Evolutionary conservation across 2,113 vertebrate species (phyloP).

Genomic region (Tragulus kanchil): DNA sequence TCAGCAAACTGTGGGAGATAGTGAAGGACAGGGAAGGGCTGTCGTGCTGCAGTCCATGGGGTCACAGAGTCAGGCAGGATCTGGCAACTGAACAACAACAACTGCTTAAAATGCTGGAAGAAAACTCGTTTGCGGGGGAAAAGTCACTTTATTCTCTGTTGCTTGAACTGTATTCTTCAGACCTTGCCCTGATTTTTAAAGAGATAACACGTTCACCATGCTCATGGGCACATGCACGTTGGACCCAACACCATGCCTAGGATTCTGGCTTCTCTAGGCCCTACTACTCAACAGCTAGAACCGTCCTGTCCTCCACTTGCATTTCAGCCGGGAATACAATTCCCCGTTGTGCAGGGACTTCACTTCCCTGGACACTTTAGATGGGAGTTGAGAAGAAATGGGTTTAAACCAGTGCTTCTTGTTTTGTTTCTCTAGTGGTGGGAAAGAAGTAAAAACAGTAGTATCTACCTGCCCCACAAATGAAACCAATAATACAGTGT

Average conservation of each 20-base stretch:
- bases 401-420: background rate
- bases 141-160: background rate
- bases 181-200: background rate
- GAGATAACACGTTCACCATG: background rate
- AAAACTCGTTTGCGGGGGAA: background rate
- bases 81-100: background rate
- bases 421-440: background rate
- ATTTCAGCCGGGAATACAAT: background rate
- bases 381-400: background rate
- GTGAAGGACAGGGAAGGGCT: background rate
- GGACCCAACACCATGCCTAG: background rate
- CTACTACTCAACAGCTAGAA: background rate
- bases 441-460: background rate
- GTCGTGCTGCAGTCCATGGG: background rate
- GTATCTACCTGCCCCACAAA: background rate
- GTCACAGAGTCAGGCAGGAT: background rate
- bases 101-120: background rate
- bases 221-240: background rate
- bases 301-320: background rate
- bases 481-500: no score
- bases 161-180: background rate
- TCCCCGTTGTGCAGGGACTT: background rate
- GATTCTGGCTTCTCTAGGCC: background rate
- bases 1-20: background rate
- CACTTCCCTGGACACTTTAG: background rate